Evolutionary conservation across 2,113 vertebrate species (phyloP).

Genomic region (Zingel zingel): DNA sequence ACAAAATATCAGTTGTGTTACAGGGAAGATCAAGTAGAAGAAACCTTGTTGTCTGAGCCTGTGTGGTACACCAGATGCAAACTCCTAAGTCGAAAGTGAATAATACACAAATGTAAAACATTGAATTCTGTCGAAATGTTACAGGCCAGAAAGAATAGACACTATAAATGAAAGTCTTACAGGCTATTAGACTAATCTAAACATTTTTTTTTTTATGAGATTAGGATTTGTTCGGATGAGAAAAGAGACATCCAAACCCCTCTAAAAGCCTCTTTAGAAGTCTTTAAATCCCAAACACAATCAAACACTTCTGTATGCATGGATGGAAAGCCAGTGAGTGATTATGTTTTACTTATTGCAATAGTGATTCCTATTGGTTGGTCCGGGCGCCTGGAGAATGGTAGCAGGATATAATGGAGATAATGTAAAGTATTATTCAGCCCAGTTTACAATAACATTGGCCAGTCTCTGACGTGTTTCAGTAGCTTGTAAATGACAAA

Average conservation of each 20-base stretch:
- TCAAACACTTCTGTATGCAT: neutral
- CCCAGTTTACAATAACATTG: neutral
- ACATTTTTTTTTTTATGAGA: too few relatives aligned
- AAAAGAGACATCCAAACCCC: neutral
- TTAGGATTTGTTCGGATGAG: too few relatives aligned
- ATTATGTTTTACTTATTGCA: neutral
- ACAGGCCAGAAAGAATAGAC: too few relatives aligned
- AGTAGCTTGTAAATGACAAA: neutral
- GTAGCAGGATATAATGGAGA: neutral
- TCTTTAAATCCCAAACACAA: neutral
- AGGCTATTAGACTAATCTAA: too few relatives aligned
- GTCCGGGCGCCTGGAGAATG: neutral
- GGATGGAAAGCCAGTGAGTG: neutral
- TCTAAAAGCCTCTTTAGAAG: neutral
- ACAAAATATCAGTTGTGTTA: neutral
- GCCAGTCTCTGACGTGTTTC: neutral
- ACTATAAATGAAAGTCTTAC: too few relatives aligned
- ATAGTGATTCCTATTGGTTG: neutral
- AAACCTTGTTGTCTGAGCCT: neutral
- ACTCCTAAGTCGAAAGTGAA: neutral
- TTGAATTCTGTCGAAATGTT: neutral
- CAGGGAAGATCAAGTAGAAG: neutral
- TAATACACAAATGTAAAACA: slow-evolving; percentile 1
- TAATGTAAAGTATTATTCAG: neutral
- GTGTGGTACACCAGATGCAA: neutral